phyloP scores from a whole-genome alignment of 2,888 invertebrate genomes.

The Furcula furcula region DNA sequence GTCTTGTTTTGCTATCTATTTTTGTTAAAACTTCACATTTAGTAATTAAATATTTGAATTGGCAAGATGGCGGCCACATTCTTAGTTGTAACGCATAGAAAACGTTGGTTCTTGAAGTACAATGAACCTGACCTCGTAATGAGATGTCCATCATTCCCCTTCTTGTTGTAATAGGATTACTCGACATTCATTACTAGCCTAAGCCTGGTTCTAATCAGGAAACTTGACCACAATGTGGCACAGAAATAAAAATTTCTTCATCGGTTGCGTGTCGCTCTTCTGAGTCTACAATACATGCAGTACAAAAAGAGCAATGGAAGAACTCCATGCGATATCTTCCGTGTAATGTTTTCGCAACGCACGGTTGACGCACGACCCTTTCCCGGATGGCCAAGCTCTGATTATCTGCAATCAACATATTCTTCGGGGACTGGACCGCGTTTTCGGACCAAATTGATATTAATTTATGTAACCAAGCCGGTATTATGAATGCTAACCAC shows the following conservation, averaged over 20 bases:
- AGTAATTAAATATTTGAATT: no score
- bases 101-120: slow-evolving; percentile 6
- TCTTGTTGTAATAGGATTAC: slow-evolving; percentile 16
- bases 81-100: no score
- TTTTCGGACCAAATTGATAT: slow-evolving; percentile 29
- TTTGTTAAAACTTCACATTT: no score
- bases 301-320: background rate
- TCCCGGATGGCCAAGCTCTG: slow-evolving; percentile 15
- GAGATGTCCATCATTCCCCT: slow-evolving; percentile 21
- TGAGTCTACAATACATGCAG: background rate
- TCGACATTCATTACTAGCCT: slow-evolving; percentile 8
- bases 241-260: background rate
- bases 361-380: slow-evolving; percentile 5
- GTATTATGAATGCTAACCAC: slow-evolving; percentile 8
- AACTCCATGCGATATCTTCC: background rate
- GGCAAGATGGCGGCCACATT: no score
- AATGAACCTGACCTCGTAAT: slow-evolving; percentile 14
- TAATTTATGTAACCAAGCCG: slow-evolving; percentile 21
- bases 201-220: slow-evolving; percentile 4
- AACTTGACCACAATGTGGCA: slow-evolving; percentile 1
- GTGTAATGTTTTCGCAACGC: background rate
- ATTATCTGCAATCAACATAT: slow-evolving; percentile 30
- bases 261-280: background rate
- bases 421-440: slow-evolving; percentile 21
- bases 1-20: no score